Base-by-base conservation (phyloP, 2,797 vertebrate species). In the Hydrophis major region DNA sequence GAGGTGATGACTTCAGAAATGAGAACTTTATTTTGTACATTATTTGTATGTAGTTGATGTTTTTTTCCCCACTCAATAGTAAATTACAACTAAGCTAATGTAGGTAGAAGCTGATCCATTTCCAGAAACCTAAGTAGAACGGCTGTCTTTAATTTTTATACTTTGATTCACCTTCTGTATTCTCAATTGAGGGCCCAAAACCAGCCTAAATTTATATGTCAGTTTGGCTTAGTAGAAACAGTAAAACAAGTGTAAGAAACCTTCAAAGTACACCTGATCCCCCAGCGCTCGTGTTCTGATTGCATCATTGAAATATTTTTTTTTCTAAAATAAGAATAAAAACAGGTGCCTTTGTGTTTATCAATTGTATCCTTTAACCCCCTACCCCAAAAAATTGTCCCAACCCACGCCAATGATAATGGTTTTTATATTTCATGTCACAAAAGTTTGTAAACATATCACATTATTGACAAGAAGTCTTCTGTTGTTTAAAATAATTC, bases 1-100 rank as follows among this genome's bases (percentile, higher is more conserved):
- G 69, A 86, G 87, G 90, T 93, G 87, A 63, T 89, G 92, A 93
- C 86, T 92, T 86, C 57, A 56, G 87, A 88, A 59, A 89, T 10
- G 78, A 93, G 61, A 94, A 78, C 92, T 53, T 8, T 0, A 47
- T 66, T 90, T 55, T 27, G 0, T 91, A 3, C 0, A 56, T 92
- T 60, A 37, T 93, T 90, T 37, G 87, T 18, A 93, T 78, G 59
- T 50, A 1, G 2, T 61, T 94, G 89, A 42, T 13, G 74, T 74
- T 42, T 42, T 42, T 53, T 83, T 87, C 63, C 88, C 61, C 60
- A 53, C 42, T 57, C 27, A 93, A 63, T 0, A 6, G 63, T 0
- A 89, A 27, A 92, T 92, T 93, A 69, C 55, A 61, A 25, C 10
- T 42, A 74, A 60, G 92, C 88, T 18, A 4, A 0, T 0, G 87